Evolutionary conservation across 2,797 vertebrate genomes (phyloP).

Genomic region (Aselliscus stoliczkanus): DNA sequence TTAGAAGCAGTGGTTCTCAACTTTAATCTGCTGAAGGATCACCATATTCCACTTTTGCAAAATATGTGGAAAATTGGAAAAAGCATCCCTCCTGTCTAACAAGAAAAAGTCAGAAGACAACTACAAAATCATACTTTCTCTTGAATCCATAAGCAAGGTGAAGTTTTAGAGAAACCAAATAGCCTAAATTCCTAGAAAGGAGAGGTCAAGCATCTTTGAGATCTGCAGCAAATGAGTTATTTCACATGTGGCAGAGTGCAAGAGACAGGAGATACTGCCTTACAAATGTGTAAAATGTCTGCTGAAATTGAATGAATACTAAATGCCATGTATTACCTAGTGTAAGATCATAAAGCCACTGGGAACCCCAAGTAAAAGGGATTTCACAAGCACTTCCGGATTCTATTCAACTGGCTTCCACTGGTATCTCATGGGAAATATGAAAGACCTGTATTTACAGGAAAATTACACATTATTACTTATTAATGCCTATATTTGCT

Average conservation of each 20-base stretch:
- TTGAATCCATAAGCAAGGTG: not conserved
- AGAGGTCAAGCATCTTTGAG: not conserved
- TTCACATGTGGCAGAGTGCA: not conserved
- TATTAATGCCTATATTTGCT: not conserved
- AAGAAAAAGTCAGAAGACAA: not conserved
- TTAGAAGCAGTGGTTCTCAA: not conserved
- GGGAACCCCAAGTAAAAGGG: not conserved
- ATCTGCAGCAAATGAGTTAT: not conserved
- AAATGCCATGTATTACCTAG: not conserved
- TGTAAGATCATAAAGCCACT: not conserved
- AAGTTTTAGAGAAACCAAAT: not conserved
- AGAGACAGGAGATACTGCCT: not conserved
- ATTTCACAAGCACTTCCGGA: not conserved
- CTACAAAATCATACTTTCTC: not conserved
- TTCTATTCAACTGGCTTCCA: not conserved
- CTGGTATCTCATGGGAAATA: not conserved
- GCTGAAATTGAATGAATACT: not conserved
- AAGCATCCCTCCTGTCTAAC: not conserved
- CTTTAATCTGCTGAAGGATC: not conserved
- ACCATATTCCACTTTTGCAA: not conserved
- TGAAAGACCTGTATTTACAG: not conserved
- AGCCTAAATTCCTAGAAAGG: not conserved
- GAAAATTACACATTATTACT: not conserved
- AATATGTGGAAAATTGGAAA: not conserved
- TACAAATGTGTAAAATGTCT: not conserved